Conservation (phyloP, 2,888 invertebrate species). For the Drosophila siamana region DNA sequence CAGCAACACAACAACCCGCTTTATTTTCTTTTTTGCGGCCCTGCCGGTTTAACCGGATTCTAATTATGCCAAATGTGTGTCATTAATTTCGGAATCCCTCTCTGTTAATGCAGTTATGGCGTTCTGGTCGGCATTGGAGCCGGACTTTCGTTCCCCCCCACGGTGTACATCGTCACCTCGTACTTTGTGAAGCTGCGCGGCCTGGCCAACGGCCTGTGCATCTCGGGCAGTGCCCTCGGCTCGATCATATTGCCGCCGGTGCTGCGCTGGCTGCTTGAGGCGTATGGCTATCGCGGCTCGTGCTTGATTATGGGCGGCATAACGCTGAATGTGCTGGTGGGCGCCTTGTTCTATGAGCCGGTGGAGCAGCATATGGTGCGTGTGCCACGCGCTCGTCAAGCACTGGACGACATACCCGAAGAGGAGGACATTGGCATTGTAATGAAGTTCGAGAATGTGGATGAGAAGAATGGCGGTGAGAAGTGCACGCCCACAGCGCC, state of each 20-base stretch:
- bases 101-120: constrained; percentile 89
- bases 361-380: constrained; percentile 92
- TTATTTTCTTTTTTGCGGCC: not conserved
- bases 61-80: not conserved
- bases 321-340: constrained; percentile 93
- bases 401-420: constrained; percentile 83
- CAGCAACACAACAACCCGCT: constrained; percentile 6
- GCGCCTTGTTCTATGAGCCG: constrained; percentile 93
- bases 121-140: constrained; percentile 93
- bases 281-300: constrained; percentile 90
- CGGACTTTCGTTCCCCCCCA: constrained; percentile 94
- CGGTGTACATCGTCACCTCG: constrained; percentile 95
- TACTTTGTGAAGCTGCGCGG: constrained; percentile 93
- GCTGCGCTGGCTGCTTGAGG: constrained; percentile 89
- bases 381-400: constrained; percentile 85
- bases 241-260: constrained; percentile 94
- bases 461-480: constrained; percentile 80
- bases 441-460: constrained; percentile 83
- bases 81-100: constrained; percentile 1
- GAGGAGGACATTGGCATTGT: constrained; percentile 85
- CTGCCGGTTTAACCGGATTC: constrained; percentile 25
- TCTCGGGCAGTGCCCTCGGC: constrained; percentile 94
- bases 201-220: constrained; percentile 94
- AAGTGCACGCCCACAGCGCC: constrained; percentile 23
- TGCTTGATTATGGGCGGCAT: constrained; percentile 93